Percentiles rank a stretch among this genome's conserved stretches.
Conservation (phyloP, 2,797 vertebrate species). For the Taeniopygia guttata region DNA sequence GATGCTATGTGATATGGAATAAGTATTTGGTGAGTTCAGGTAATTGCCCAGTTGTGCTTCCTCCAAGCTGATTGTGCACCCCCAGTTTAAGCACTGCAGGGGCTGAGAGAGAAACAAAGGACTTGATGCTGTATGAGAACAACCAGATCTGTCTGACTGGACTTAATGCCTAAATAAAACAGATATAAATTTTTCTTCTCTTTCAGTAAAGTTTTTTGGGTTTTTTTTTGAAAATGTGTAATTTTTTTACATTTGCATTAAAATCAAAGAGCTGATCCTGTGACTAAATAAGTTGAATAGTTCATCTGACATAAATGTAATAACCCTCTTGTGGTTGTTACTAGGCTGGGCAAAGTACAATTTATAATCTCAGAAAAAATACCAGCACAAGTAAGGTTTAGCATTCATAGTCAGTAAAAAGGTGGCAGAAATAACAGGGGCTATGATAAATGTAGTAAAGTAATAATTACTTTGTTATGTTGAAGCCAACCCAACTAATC, state of each 20-base stretch:
- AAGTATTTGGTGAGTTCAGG: neutral
- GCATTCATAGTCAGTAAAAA: neutral
- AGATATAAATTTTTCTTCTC: neutral
- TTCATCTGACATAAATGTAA: neutral
- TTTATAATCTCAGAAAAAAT: neutral
- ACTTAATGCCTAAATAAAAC: neutral
- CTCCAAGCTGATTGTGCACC: rapidly evolving
- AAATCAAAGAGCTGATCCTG: neutral
- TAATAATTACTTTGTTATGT: neutral
- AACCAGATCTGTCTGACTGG: neutral
- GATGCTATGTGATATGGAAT: neutral
- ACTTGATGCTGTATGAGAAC: neutral
- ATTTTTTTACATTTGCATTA: neutral
- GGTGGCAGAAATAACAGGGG: neutral
- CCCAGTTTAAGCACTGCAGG: neutral
- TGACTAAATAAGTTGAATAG: neutral
- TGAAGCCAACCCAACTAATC: neutral
- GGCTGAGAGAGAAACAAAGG: neutral
- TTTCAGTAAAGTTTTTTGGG: neutral
- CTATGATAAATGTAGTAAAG: neutral
- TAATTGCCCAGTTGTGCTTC: neutral
- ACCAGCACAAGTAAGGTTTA: neutral
- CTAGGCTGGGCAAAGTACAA: neutral
- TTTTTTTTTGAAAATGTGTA: neutral
- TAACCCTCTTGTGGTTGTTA: neutral